Base-by-base conservation (phyloP, 2,113 vertebrate genomes). In the Saimiri boliviensis region DNA sequence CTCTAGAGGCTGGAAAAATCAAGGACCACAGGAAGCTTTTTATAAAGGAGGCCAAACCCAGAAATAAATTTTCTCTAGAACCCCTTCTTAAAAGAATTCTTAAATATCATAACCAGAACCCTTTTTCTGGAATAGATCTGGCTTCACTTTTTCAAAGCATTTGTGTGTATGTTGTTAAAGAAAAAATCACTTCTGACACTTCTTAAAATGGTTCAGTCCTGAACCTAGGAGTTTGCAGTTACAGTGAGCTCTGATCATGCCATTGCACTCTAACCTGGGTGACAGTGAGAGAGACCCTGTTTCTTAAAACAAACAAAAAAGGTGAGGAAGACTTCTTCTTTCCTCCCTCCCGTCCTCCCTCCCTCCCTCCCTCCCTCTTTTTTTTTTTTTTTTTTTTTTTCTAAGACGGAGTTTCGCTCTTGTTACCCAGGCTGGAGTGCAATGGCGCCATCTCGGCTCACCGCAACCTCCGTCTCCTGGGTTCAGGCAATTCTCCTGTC, bases 11-110 rank as follows among this genome's bases (percentile, higher is more conserved):
- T 93, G 76, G 63, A 95, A 87, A 95, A 91, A 95, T 96, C 71
- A 91, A 71, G 89, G 91, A 56, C 47, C 81, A 92, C 19, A n/a
- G 66, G 58, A 82, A 37, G 7, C 45, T 84, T 94, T 94, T 93
- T 71, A 2, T 68, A 91, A 96, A 89, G 49, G 60, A 92, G 14
- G 54, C 56, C 54, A 85, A 89, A 74, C 17, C 32, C 54, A 63
- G 77, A 94, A 91, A 83, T 96, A 93, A 71, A 83, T 93, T 82
- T 96, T 84, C 45, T 80, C 79, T 13, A 82, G 58, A 91, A 45
- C 45, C 54, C 60, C 52, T 83, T 77, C 56, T 89, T 91, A 49
- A 79, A 86, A 74, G 37, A 58, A 73, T 60, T 63, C 37, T 85
- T 52, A 82, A 70, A 42, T 95, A 74, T 91, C 63, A 5, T 82